Evolutionary conservation across 2,888 invertebrate genomes (phyloP).

Genomic region (Anorthoa munda): DNA sequence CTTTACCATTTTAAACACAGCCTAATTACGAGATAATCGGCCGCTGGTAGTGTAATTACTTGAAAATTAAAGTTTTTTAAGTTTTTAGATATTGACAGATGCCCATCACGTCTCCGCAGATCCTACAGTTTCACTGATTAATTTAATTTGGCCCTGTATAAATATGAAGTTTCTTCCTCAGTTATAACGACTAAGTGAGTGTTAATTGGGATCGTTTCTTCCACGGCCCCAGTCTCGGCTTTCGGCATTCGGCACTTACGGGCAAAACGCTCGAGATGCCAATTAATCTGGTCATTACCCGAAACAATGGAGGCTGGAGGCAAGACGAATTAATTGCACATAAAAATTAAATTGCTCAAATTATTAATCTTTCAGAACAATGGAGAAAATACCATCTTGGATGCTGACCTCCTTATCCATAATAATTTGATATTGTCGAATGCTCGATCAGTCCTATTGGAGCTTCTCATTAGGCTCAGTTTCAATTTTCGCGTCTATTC

Average conservation of each 20-base stretch:
- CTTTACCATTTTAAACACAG: not conserved
- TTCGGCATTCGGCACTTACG: constrained; percentile 50
- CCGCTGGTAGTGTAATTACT: too few species aligned
- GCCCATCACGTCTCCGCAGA: not conserved
- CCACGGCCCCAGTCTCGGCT: constrained; percentile 20
- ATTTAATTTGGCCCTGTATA: not conserved
- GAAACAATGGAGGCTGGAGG: constrained; percentile 59
- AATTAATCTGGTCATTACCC: constrained; percentile 71
- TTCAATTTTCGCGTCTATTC: constrained; percentile 22
- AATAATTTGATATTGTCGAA: constrained; percentile 36
- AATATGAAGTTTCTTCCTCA: constrained; percentile 9
- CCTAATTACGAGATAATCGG: too few species aligned
- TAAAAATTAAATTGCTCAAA: constrained; percentile 63
- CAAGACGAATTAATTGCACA: constrained; percentile 62
- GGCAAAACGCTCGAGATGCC: constrained; percentile 68
- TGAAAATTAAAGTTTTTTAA: not conserved
- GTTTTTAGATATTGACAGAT: not conserved
- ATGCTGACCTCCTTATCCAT: constrained; percentile 14
- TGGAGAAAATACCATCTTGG: constrained; percentile 38
- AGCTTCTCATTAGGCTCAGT: constrained; percentile 4
- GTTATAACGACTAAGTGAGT: constrained; percentile 49
- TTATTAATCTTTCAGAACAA: constrained; percentile 61
- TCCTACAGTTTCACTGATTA: not conserved
- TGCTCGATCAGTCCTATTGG: constrained; percentile 8
- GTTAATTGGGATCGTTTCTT: constrained; percentile 59